Evolutionary conservation across 2,113 vertebrate species (phyloP).

Genomic region (Boulengeromyrus knoepffleri): DNA sequence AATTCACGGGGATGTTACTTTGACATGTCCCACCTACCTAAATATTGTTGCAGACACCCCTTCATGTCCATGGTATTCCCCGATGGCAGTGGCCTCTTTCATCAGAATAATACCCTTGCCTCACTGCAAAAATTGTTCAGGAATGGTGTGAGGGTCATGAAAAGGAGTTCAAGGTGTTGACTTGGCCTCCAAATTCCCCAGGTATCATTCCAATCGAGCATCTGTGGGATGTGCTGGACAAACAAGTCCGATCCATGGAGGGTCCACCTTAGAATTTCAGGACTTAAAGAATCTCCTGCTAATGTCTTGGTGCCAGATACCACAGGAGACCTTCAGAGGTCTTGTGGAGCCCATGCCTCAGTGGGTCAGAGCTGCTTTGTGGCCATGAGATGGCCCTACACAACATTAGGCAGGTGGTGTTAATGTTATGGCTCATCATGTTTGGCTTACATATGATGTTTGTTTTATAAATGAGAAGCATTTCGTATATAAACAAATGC

Average conservation of each 20-base stretch:
- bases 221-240: neutral
- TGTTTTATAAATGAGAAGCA: neutral
- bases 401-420: neutral
- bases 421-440: neutral
- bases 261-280: neutral
- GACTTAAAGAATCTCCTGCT: neutral
- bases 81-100: neutral
- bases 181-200: neutral
- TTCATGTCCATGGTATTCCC: neutral
- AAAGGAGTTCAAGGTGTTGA: neutral
- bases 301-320: neutral
- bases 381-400: neutral
- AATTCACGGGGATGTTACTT: too few species aligned
- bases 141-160: neutral
- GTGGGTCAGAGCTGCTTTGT: neutral
- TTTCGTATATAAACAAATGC: neutral
- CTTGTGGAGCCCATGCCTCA: neutral
- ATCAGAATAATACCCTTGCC: neutral
- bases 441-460: neutral
- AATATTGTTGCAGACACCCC: neutral
- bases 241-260: neutral
- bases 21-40: too few species aligned
- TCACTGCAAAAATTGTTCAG: neutral
- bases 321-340: neutral
- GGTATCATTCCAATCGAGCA: neutral